phyloP scores from a whole-genome alignment of 2,888 invertebrate species.

The Drosophila picticornis region DNA sequence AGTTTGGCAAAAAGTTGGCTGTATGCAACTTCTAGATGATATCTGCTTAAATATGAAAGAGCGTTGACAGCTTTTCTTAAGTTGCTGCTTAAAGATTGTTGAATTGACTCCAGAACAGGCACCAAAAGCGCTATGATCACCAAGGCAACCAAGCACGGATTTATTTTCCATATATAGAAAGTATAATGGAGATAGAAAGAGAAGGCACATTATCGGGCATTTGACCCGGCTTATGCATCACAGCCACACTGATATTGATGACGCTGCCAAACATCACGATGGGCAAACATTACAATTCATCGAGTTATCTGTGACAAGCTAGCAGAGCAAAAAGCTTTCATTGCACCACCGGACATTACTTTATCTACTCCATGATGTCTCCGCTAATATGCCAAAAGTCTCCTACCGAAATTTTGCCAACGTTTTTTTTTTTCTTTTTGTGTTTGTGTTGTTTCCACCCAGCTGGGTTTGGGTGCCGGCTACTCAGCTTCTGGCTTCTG shows the following conservation, averaged over 20 bases:
- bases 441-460: slow-evolving; percentile 32
- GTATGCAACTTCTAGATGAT: slow-evolving; percentile 35
- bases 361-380: slow-evolving; percentile 70
- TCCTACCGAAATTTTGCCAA: slow-evolving; percentile 26
- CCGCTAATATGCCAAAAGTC: slow-evolving; percentile 68
- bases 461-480: slow-evolving; percentile 18
- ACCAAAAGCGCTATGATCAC: background rate
- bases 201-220: slow-evolving; percentile 16
- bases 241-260: slow-evolving; percentile 51
- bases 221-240: slow-evolving; percentile 28
- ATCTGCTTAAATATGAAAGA: slow-evolving; percentile 35
- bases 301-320: slow-evolving; percentile 50
- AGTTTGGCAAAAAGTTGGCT: slow-evolving; percentile 50
- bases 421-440: background rate
- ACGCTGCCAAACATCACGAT: slow-evolving; percentile 39
- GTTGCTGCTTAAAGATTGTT: slow-evolving; percentile 41
- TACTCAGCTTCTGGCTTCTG: slow-evolving; percentile 15
- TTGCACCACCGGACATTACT: slow-evolving; percentile 67
- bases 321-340: slow-evolving; percentile 36
- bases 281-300: slow-evolving; percentile 64
- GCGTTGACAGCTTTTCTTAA: slow-evolving; percentile 50
- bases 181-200: background rate
- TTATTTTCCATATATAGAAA: background rate
- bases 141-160: background rate
- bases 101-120: slow-evolving; percentile 13